Percentiles rank a stretch among this genome's conserved stretches.
Evolutionary conservation across 1,140 invertebrate species (phyloP).

Genomic region (Phymorhynchus buccinoides): DNA sequence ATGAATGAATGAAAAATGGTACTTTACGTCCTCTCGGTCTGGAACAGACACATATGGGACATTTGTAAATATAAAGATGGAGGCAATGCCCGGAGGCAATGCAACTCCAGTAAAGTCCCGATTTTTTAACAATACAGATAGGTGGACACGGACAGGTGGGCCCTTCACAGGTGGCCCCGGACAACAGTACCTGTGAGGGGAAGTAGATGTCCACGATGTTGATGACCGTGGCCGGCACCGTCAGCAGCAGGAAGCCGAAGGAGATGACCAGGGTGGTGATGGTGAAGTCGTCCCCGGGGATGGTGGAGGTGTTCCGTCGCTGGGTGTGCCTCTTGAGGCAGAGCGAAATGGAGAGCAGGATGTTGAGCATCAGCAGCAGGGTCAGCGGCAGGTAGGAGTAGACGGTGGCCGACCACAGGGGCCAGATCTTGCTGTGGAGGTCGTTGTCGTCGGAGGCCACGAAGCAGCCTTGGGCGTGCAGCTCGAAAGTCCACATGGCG

Average conservation of each 20-base stretch:
- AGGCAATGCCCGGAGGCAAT: no score
- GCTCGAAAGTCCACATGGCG: constrained; percentile 68
- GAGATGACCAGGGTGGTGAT: constrained; percentile 60
- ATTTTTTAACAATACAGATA: no score
- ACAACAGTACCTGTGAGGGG: constrained; percentile 53
- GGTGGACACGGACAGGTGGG: no score
- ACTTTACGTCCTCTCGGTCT: no score
- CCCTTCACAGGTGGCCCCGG: no score
- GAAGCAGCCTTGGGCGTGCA: constrained; percentile 62
- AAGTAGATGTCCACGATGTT: constrained; percentile 62
- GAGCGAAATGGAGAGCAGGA: constrained; percentile 56
- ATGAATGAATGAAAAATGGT: no score
- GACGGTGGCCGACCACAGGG: constrained; percentile 65
- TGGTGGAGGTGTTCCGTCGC: background rate
- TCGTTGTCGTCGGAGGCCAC: constrained; percentile 55
- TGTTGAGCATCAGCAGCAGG: constrained; percentile 59
- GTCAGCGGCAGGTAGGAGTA: constrained; percentile 65
- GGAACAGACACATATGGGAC: no score
- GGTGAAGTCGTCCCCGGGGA: constrained; percentile 41
- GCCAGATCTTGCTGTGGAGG: constrained; percentile 65
- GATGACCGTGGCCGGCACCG: constrained; percentile 62
- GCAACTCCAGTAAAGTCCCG: no score
- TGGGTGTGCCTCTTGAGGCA: constrained; percentile 55
- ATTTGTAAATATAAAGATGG: no score
- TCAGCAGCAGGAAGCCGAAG: constrained; percentile 61